Evolutionary conservation across 1,140 invertebrate genomes (phyloP).

Genomic region (Cepaea nemoralis): DNA sequence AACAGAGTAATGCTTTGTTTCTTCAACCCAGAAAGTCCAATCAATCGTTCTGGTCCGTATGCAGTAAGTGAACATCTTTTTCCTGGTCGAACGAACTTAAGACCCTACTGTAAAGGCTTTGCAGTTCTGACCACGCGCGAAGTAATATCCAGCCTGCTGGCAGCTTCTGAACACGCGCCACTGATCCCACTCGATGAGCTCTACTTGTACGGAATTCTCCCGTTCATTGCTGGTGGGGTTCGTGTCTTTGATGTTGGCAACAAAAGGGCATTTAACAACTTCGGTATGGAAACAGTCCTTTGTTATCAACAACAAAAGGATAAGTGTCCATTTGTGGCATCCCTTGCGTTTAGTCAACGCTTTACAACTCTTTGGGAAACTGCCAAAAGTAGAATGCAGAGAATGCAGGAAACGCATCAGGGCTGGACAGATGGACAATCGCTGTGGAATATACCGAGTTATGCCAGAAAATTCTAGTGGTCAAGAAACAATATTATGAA

Average conservation of each 20-base stretch:
- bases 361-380: slow-evolving; percentile 22
- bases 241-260: slow-evolving; percentile 26
- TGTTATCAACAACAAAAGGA: slow-evolving; percentile 7
- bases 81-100: slow-evolving; percentile 44
- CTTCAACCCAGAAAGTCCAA: slow-evolving; percentile 10
- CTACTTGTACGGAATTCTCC: slow-evolving; percentile 73
- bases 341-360: slow-evolving; percentile 23
- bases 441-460: slow-evolving; percentile 30
- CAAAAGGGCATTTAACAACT: slow-evolving; percentile 37
- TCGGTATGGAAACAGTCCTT: slow-evolving; percentile 22
- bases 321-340: slow-evolving; percentile 27
- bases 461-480: slow-evolving; percentile 22
- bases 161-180: slow-evolving; percentile 61
- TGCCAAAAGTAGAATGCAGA: not conserved
- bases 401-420: not conserved
- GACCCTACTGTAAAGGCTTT: slow-evolving; percentile 55
- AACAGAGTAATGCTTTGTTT: slow-evolving; percentile 43
- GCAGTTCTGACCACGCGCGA: slow-evolving; percentile 46
- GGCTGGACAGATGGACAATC: slow-evolving; percentile 2
- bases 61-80: slow-evolving; percentile 43
- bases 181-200: slow-evolving; percentile 75
- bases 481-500: too few relatives aligned
- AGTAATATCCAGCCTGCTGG: slow-evolving; percentile 56
- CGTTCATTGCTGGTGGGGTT: slow-evolving; percentile 28
- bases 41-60: slow-evolving; percentile 36